phyloP scores from a whole-genome alignment of 2,797 vertebrate genomes.

The Hoplostethus mediterraneus region DNA sequence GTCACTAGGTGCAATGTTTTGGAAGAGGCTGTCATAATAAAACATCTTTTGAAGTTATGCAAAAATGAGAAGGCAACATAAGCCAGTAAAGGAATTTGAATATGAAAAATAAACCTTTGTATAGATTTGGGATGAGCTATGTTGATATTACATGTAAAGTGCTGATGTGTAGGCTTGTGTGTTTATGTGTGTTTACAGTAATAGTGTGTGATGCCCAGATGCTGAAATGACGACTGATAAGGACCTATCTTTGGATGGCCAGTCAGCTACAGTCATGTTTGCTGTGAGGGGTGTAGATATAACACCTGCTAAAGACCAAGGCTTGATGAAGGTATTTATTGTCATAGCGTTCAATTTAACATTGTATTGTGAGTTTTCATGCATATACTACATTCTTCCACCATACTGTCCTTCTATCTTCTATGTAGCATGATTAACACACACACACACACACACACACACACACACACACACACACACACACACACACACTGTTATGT shows the following conservation, averaged over 20 bases:
- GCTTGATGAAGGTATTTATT: constrained; percentile 90
- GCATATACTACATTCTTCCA: neutral
- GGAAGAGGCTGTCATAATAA: neutral
- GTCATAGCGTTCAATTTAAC: neutral
- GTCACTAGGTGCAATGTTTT: neutral
- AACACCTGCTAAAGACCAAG: constrained; percentile 88
- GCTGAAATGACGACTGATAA: constrained; percentile 92
- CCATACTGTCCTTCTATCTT: neutral
- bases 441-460: neutral
- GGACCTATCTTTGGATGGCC: constrained; percentile 85
- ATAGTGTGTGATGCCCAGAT: constrained; percentile 54
- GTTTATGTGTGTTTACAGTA: constrained; percentile 57
- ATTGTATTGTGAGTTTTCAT: neutral
- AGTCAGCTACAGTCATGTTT: constrained; percentile 81
- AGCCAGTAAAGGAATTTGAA: too few species aligned
- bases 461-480: neutral
- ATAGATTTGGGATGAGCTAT: constrained; percentile 26
- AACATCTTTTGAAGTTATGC: neutral
- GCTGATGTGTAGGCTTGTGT: constrained; percentile 41
- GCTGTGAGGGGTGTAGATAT: constrained; percentile 89
- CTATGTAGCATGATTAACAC: neutral
- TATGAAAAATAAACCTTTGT: constrained; percentile 28
- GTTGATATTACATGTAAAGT: constrained; percentile 16
- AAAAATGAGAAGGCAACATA: neutral
- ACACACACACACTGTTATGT: neutral